Conservation (phyloP, 2,113 vertebrate species). For the Alexandromys fortis region DNA sequence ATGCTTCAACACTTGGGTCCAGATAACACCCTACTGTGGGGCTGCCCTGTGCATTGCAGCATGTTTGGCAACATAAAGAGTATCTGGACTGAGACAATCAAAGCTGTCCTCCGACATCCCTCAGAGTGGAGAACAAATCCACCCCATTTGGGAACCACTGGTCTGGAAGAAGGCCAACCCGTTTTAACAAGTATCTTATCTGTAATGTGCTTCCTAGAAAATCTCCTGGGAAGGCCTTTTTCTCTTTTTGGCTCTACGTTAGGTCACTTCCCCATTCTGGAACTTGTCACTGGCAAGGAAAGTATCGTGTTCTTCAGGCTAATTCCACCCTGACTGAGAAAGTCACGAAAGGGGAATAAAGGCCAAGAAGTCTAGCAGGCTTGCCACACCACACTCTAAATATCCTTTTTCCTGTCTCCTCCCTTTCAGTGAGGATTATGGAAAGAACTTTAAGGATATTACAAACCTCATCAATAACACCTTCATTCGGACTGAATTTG, state of each 20-base stretch:
- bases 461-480: slow-evolving; percentile 93
- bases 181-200: not conserved
- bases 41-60: not conserved
- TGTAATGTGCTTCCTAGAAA: not conserved
- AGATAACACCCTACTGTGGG: not conserved
- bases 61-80: not conserved
- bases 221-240: not conserved
- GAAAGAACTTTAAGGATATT: slow-evolving; percentile 93
- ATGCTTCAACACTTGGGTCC: not conserved
- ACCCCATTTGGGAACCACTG: not conserved
- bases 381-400: not conserved
- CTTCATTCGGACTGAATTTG: slow-evolving; percentile 94
- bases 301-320: not conserved
- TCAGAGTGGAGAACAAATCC: not conserved
- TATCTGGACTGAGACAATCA: not conserved
- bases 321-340: not conserved
- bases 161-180: slow-evolving; percentile 5
- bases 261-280: not conserved
- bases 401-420: not conserved
- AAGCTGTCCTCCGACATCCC: not conserved
- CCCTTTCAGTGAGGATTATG: slow-evolving; percentile 91
- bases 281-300: not conserved
- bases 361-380: not conserved
- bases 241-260: not conserved
- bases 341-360: not conserved